Conservation (phyloP, 2,888 invertebrate genomes). For the Mechanitis messenoides region DNA sequence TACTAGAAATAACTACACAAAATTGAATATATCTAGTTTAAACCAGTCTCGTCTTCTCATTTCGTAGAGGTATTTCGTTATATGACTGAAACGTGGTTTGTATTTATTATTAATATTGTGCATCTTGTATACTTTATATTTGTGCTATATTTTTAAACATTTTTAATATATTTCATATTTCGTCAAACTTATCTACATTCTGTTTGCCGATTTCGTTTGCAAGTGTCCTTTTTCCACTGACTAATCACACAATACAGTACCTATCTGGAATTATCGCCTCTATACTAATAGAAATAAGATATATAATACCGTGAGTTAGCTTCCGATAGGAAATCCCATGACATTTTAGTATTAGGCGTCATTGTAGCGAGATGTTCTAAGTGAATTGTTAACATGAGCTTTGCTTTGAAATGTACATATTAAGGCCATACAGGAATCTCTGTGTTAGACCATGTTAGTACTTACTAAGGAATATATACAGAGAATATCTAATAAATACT, state of each 20-base stretch:
- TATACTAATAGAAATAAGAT: constrained; percentile 7
- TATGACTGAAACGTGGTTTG: too few relatives aligned
- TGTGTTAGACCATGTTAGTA: neutral
- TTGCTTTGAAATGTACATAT: constrained; percentile 13
- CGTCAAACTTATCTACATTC: too few relatives aligned
- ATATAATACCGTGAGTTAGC: constrained; percentile 29
- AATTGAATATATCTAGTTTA: neutral
- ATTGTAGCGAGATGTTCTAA: constrained; percentile 29
- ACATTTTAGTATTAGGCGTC: constrained; percentile 38
- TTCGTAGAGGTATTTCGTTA: neutral
- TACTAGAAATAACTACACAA: too few relatives aligned
- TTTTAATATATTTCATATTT: too few relatives aligned
- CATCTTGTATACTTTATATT: too few relatives aligned
- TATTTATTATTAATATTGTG: too few relatives aligned
- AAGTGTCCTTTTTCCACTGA: neutral
- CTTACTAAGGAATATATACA: too few relatives aligned
- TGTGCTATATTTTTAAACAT: too few relatives aligned
- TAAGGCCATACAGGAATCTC: constrained; percentile 11
- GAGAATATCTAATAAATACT: too few relatives aligned
- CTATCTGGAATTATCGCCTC: constrained; percentile 10
- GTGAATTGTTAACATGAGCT: constrained; percentile 25
- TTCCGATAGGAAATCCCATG: constrained; percentile 47
- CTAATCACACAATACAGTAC: neutral
- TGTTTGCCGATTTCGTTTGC: neutral
- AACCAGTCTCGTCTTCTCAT: neutral